Evolutionary conservation across 2,113 vertebrate species (phyloP), one percentile per base, ranked within the genome.

Genomic region (Chelonoidis abingdonii): DNA sequence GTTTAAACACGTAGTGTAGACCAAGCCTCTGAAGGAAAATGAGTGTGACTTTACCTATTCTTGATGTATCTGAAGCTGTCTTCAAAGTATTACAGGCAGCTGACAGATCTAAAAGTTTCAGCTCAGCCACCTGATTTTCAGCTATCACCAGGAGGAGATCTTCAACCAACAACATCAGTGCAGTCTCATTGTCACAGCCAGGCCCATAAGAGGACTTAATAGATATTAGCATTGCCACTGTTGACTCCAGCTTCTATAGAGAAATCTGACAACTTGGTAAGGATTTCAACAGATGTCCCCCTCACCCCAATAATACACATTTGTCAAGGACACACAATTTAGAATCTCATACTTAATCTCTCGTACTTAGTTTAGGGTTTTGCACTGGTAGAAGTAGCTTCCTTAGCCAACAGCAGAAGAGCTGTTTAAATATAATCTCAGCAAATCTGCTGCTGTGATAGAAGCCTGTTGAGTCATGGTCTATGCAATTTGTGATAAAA

Each of bases 271-370:
- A 84, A 80, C n/a, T 69, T 50, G 84, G 76, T 19, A 80, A 9
- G 50, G 54, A 47, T 94, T 89, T 93, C 62, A 79, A n/a, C 31
- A 84, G 86, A 89, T 79, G n/a, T 14, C 53, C 80, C 81, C 76
- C 89, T 38, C 56, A 49, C 86, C 80, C 88, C 83, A 85, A 31
- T 80, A 38, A 84, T 75, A 59, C 3, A 3, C 25, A n/a, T 62
- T 93, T 86, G 41, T 90, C 38, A 89, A 86, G 72, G 31, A 82
- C 25, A 86, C 10, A 35, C 47, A 86, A 92, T 35, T 76, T 65
- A 57, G 59, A 83, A 81, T 76, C 84, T 88, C 89, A 2, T 5
- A 5, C 22, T 38, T 86, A 83, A 50, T 50, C 49, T 50, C 49
- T 50, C 13, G 14, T 50, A 50, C 56, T 93, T 65, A 79, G 14